Evolutionary conservation across 2,888 invertebrate species (phyloP).

Genomic region (Lutraria lutraria): DNA sequence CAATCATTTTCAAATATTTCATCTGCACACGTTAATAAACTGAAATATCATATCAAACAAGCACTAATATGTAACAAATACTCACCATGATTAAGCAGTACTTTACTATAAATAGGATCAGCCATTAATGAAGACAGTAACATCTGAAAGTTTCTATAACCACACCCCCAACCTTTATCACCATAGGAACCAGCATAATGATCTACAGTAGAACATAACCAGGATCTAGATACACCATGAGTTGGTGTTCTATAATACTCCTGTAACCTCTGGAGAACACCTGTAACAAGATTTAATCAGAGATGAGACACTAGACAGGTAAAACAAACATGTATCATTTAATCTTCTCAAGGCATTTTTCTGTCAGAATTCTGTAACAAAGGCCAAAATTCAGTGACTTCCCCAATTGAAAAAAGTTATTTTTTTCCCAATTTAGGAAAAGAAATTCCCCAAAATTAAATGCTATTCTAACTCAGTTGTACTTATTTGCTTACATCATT

Average conservation of each 20-base stretch:
- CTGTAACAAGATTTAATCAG: slow-evolving; percentile 67
- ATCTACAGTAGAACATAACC: slow-evolving; percentile 93
- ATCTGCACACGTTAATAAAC: no score
- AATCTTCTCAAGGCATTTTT: no score
- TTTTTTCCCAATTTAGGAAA: no score
- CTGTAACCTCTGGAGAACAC: slow-evolving; percentile 83
- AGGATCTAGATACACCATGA: slow-evolving; percentile 90
- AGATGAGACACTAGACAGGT: not conserved
- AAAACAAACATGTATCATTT: no score
- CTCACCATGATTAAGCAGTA: slow-evolving; percentile 86
- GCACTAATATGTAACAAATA: not conserved
- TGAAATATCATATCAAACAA: no score
- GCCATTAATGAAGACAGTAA: slow-evolving; percentile 93
- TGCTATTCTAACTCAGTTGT: no score
- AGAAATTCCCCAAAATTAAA: no score
- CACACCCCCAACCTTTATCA: slow-evolving; percentile 97
- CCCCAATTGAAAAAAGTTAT: no score
- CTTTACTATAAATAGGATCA: slow-evolving; percentile 91
- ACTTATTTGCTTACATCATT: no score
- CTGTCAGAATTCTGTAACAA: no score
- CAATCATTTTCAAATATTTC: no score
- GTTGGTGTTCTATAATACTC: slow-evolving; percentile 82
- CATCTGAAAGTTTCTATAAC: slow-evolving; percentile 97
- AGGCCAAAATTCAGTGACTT: no score
- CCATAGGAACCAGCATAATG: slow-evolving; percentile 96